Evolutionary conservation across 2,113 vertebrate species (phyloP).

Genomic region (Dicrurus megarhynchus): DNA sequence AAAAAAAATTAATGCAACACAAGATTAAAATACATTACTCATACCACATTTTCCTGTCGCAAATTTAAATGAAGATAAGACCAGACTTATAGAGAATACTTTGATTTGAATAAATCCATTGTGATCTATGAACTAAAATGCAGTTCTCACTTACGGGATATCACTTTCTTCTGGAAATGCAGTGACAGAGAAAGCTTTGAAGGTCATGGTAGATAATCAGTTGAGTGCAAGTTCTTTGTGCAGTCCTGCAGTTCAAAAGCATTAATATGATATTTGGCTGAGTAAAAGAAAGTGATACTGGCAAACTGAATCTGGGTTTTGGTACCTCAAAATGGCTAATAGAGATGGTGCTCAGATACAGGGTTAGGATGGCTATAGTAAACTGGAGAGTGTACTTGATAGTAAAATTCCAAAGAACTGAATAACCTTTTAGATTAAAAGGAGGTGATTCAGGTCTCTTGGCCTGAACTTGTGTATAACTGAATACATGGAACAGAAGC

Average conservation of each 20-base stretch:
- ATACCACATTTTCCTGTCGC: neutral
- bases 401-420: neutral
- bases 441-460: neutral
- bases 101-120: conserved; percentile 13
- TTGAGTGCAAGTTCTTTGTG: neutral
- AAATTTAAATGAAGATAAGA: neutral
- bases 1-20: neutral
- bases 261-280: neutral
- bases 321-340: neutral
- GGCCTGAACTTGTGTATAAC: neutral
- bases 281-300: neutral
- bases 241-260: neutral
- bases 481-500: neutral
- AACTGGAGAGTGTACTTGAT: neutral
- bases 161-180: neutral
- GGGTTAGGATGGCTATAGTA: neutral
- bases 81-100: neutral
- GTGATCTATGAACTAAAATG: neutral
- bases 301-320: neutral
- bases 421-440: neutral
- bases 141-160: neutral
- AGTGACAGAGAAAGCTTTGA: conserved; percentile 9
- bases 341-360: neutral
- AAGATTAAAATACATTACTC: neutral
- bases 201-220: neutral